These are phyloP conservation scores for Aurelia aurita DNA, from an alignment of 30 jellyfish, hydroid and myxozoan species.

Conservation along the genomic window DNA sequence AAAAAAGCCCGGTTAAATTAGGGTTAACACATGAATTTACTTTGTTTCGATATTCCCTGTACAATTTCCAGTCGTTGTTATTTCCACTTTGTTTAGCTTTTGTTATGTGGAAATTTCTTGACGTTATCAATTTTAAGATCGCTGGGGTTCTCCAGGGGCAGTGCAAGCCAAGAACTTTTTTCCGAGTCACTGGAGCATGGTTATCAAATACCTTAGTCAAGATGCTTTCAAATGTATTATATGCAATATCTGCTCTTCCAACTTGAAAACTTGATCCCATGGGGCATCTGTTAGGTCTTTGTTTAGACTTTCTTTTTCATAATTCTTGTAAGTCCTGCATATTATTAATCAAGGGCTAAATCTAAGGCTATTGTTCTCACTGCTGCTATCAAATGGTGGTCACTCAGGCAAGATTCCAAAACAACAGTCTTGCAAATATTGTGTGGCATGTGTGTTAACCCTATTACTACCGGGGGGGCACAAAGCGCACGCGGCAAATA, in stretches of 20 bases:
- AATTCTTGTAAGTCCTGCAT: constrained; percentile 55
- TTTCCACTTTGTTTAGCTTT: constrained; percentile 15
- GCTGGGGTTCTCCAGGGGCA: too few species aligned
- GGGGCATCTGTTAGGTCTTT: constrained; percentile 33
- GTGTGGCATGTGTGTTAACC: constrained; percentile 48
- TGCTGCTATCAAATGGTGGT: constrained; percentile 38
- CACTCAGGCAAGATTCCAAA: constrained; percentile 55
- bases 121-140: constrained; percentile 38
- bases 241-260: constrained; percentile 48
- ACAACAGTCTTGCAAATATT: constrained; percentile 49
- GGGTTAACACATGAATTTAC: too few species aligned
- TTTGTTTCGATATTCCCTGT: too few species aligned
- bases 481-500: too few species aligned
- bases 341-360: constrained; percentile 45
- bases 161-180: constrained; percentile 48
- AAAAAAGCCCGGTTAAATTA: too few species aligned
- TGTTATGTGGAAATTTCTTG: constrained; percentile 35
- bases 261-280: constrained; percentile 37
- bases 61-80: too few species aligned
- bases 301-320: constrained; percentile 36
- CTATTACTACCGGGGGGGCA: constrained; percentile 44
- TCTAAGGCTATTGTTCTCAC: constrained; percentile 58
- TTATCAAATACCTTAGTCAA: constrained; percentile 32
- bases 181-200: constrained; percentile 50
- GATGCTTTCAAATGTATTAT: constrained; percentile 33